phyloP scores from a whole-genome alignment of 2,888 invertebrate species.

The Torymus texanus region DNA sequence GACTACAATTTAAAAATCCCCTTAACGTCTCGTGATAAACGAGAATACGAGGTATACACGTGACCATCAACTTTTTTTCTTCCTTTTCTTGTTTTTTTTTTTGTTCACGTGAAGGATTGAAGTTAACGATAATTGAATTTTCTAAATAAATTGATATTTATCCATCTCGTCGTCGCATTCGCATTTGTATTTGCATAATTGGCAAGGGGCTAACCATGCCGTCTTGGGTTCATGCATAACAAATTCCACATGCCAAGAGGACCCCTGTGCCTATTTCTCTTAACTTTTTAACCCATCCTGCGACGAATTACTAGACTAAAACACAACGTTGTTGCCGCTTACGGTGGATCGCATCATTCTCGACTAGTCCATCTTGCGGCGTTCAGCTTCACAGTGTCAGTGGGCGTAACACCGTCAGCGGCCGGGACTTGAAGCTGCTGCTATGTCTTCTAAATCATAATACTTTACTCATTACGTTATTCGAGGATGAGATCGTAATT shows the following conservation, averaged over 20 bases:
- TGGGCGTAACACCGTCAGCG: slow-evolving; percentile 71
- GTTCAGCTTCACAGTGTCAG: slow-evolving; percentile 69
- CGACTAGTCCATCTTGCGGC: slow-evolving; percentile 53
- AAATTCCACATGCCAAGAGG: slow-evolving; percentile 76
- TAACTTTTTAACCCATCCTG: slow-evolving; percentile 52
- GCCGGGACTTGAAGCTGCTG: slow-evolving; percentile 72
- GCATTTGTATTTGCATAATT: slow-evolving; percentile 58
- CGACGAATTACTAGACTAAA: slow-evolving; percentile 60
- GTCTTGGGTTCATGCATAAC: slow-evolving; percentile 75
- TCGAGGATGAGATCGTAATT: neutral
- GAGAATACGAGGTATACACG: slow-evolving; percentile 63
- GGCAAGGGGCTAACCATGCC: slow-evolving; percentile 71
- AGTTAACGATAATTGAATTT: slow-evolving; percentile 68
- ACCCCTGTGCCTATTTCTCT: slow-evolving; percentile 64
- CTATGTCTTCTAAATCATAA: slow-evolving; percentile 70
- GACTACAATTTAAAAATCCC: slow-evolving; percentile 56
- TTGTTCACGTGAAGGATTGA: slow-evolving; percentile 56
- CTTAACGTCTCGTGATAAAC: slow-evolving; percentile 47
- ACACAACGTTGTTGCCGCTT: slow-evolving; percentile 58
- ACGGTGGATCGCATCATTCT: slow-evolving; percentile 34
- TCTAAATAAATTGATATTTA: slow-evolving; percentile 70
- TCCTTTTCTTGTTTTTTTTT: slow-evolving; percentile 53
- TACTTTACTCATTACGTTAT: neutral
- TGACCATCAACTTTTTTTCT: slow-evolving; percentile 50
- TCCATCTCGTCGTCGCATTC: slow-evolving; percentile 60